phyloP scores from a whole-genome alignment of 2,888 invertebrate species.

The Xestia c-nigrum region DNA sequence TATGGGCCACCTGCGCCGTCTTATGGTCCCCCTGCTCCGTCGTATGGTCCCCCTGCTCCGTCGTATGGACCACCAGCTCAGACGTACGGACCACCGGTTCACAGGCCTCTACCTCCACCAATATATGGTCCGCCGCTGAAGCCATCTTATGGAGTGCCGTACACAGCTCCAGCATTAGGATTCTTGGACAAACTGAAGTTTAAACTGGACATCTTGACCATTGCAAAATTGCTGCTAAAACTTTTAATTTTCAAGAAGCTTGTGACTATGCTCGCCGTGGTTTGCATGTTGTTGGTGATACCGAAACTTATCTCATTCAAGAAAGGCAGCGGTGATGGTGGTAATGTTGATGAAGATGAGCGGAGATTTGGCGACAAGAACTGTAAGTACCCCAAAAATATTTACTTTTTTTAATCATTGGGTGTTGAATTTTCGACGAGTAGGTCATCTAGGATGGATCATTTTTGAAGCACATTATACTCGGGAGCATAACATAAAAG shows the following conservation, averaged over 20 bases:
- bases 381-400: constrained; percentile 72
- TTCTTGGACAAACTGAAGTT: constrained; percentile 92
- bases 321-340: constrained; percentile 75
- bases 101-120: constrained; percentile 77
- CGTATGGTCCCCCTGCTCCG: constrained; percentile 85
- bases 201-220: constrained; percentile 93
- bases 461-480: neutral
- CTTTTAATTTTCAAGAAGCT: constrained; percentile 95
- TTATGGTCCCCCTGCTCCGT: constrained; percentile 84
- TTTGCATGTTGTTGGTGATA: constrained; percentile 94
- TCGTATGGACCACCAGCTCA: constrained; percentile 82
- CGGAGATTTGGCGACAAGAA: constrained; percentile 76
- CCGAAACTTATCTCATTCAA: constrained; percentile 92
- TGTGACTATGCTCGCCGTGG: constrained; percentile 94
- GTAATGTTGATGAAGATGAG: constrained; percentile 76
- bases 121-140: constrained; percentile 86
- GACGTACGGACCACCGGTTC: constrained; percentile 82
- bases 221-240: constrained; percentile 94
- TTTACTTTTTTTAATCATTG: neutral
- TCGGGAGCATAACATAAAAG: neutral
- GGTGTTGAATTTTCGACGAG: neutral
- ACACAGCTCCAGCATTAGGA: constrained; percentile 88
- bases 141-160: constrained; percentile 90
- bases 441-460: neutral
- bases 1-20: constrained; percentile 81